Conservation (phyloP, 2,888 invertebrate genomes). For the Tromatobia lineatoria region DNA sequence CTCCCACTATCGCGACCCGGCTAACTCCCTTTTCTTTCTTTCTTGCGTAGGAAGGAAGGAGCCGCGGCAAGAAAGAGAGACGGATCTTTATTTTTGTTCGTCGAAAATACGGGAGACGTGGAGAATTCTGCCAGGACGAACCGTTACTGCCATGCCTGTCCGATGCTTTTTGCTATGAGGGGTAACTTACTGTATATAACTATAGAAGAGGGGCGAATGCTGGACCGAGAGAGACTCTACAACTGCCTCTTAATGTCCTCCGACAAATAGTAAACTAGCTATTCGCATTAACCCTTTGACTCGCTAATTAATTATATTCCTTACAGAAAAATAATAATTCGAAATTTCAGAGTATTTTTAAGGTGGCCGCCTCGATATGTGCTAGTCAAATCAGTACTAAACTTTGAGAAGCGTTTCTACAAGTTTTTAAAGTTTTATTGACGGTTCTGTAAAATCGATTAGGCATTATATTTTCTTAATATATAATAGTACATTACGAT, state of each 20-base stretch:
- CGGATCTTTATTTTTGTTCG: conserved; percentile 77
- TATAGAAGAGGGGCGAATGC: conserved; percentile 61
- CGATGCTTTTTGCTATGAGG: conserved; percentile 76
- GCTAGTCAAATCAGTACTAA: too few species aligned
- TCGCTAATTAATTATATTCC: conserved; percentile 19
- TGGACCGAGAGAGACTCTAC: conserved; percentile 31
- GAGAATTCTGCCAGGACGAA: conserved; percentile 78
- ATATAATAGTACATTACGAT: too few species aligned
- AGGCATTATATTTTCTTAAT: too few species aligned
- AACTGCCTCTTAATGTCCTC: conserved; percentile 51
- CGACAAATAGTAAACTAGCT: conserved; percentile 47
- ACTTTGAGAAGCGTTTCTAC: too few species aligned
- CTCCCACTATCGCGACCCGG: conserved; percentile 26
- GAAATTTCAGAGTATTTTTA: too few species aligned
- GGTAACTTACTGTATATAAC: conserved; percentile 61
- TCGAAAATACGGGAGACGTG: conserved; percentile 77
- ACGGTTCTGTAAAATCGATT: too few species aligned
- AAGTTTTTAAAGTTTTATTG: too few species aligned
- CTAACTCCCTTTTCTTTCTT: conserved; percentile 34
- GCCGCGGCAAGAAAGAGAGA: conserved; percentile 68
- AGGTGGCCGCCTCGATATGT: too few species aligned
- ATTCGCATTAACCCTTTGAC: conserved; percentile 51
- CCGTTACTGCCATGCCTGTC: conserved; percentile 76
- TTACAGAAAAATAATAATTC: background rate
- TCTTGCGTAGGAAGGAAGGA: conserved; percentile 66